Conservation (phyloP, 2,888 invertebrate genomes). For the Abscondita cerata region DNA sequence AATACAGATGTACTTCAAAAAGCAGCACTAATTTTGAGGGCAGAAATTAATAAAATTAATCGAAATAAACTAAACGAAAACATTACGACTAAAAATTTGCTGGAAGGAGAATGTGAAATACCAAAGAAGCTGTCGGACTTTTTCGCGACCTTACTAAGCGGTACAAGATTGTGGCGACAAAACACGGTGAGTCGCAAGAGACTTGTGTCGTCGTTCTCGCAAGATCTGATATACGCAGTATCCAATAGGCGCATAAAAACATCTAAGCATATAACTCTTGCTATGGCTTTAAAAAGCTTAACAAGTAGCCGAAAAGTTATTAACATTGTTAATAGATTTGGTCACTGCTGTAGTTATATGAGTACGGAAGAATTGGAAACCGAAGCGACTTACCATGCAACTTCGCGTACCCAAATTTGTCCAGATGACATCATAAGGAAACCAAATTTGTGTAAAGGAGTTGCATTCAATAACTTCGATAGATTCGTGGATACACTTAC, state of each 20-base stretch:
- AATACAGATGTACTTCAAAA: not conserved
- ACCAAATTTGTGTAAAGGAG: too few species aligned
- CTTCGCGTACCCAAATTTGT: constrained; percentile 31
- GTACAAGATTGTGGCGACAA: not conserved
- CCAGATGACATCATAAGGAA: too few species aligned
- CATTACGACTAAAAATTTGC: not conserved
- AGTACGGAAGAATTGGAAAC: constrained; percentile 49
- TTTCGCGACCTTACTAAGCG: not conserved
- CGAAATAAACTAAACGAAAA: not conserved
- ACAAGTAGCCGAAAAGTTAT: constrained; percentile 45
- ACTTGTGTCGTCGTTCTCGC: not conserved
- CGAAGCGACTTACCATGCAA: constrained; percentile 42
- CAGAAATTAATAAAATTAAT: too few species aligned
- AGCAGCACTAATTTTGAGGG: not conserved
- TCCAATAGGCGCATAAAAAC: constrained; percentile 41
- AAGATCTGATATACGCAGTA: constrained; percentile 39
- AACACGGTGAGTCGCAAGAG: not conserved
- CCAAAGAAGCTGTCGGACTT: too few species aligned
- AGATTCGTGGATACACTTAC: too few species aligned
- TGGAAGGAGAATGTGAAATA: not conserved
- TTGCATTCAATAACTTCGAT: too few species aligned
- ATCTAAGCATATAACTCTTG: constrained; percentile 44
- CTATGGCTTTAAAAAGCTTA: constrained; percentile 47
- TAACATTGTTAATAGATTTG: constrained; percentile 46
- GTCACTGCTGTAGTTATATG: constrained; percentile 47